Evolutionary conservation across 2,888 invertebrate species (phyloP), one percentile per base, ranked within the genome.

Genomic region (Protophormia terraenovae): DNA sequence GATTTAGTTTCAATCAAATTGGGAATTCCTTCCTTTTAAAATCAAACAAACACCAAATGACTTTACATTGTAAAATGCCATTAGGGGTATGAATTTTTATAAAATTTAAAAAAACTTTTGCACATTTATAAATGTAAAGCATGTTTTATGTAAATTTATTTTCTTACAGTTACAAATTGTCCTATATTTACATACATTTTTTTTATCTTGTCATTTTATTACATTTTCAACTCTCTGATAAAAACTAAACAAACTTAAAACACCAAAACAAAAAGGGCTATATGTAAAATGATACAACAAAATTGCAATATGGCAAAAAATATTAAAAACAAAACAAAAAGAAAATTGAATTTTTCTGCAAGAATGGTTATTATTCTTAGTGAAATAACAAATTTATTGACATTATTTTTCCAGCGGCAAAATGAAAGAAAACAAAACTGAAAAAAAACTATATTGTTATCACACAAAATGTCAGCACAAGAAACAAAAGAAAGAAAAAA

Each of bases 381-480:
- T 16, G 12, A 66, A 66, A 45, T 47, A 45, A 27, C 4, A 67
- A 67, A 66, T 27, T 66, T 67, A 67, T 67, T 67, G 66, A 29
- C 47, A 67, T 67, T 32, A 47, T 29, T 35, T 19, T 8, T 35
- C 8, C 10, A 60, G 35, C 12, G 10, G 19, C 16, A 32, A 22
- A 60, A 60, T 22, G 2, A 10, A 0, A 50, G 12, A 50, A 19
- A 50, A 8, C 3, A 22, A 50, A 0, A n/a, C n/a, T n/a, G n/a
- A n/a, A 22, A 12, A 53, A 22, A 22, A 53, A 3, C 12, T n/a
- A n/a, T 16, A 45, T 12, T 38, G 45, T 45, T 16, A 6, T 14
- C 4, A 22, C 50, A 22, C 8, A 53, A 12, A 27, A 19, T 50
- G 24, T 22, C 50, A 50, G 22, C 50, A 16, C n/a, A n/a, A n/a